Evolutionary conservation across 2,888 invertebrate species (phyloP), one percentile per base, ranked within the genome.

Genomic region (Tetranychus truncatus): DNA sequence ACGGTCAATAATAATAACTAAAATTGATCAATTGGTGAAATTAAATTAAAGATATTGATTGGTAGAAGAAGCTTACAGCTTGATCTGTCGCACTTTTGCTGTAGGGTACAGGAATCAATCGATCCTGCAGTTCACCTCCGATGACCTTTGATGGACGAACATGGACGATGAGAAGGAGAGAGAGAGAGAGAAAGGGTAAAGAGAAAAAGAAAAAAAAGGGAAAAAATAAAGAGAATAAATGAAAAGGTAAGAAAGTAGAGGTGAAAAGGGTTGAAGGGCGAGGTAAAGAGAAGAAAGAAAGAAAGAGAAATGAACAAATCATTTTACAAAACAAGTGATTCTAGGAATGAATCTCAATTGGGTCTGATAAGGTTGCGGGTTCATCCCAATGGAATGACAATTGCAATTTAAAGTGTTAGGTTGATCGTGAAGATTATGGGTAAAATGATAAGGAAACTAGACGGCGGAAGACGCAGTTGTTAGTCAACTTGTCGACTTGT

Each of bases 21-120:
- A 34, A 55, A 55, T 15, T 55, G 55, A 55, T 55, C 15, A 55
- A 15, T 55, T 55, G 55, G 15, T 55, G 6, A 9, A 55, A 55
- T 1, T 55, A 55, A 55, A 15, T 55, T 9, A 55, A 15, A 55
- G 55, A 55, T 15, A 34, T 34, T 34, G 34, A 34, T 34, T 34
- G 34, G 34, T 3, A 34, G 34, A 55, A 55, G 55, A 15, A 20
- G 67, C 95, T 95, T 95, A 95, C 95, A 92, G 95, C 95, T 91
- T 95, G 95, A 89, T 95, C 95, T 88, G 95, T 95, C 87, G 94
- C 93, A 87, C 92, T 94, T 91, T 95, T 95, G 93, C 95, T 95
- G 91, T 95, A 95, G 87, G 95, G 95, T 87, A 95, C 95, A 87
- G 95, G 94, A 87, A 95, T 95, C 90, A 95, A 92, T 88, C 95